Percentiles rank a stretch among this genome's conserved stretches.
Conservation (phyloP, 2,888 invertebrate species). For the Chorisops tibialis region DNA sequence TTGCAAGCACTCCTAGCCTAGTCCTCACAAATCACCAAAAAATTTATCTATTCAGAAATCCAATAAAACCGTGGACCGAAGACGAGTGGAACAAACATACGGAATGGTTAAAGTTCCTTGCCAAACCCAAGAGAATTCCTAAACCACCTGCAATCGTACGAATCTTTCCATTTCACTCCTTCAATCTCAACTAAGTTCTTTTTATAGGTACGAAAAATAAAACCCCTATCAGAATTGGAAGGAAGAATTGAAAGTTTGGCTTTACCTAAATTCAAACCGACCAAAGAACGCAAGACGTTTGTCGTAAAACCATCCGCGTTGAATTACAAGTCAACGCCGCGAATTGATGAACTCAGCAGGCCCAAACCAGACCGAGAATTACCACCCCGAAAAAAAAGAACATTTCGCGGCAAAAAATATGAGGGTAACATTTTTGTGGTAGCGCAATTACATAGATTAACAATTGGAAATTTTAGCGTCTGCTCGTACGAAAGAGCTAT, state of each 20-base stretch:
- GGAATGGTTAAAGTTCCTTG: constrained; percentile 39
- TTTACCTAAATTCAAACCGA: constrained; percentile 39
- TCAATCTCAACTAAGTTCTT: background rate
- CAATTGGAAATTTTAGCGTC: background rate
- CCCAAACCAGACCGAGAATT: constrained; percentile 36
- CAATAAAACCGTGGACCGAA: constrained; percentile 37
- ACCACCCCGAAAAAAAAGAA: constrained; percentile 1
- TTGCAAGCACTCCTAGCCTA: background rate
- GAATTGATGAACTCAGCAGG: constrained; percentile 49
- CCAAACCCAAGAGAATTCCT: constrained; percentile 42
- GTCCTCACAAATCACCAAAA: background rate
- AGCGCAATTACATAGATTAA: too few species aligned
- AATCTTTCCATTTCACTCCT: background rate
- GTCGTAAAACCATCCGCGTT: constrained; percentile 47
- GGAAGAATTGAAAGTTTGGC: constrained; percentile 41
- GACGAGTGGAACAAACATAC: constrained; percentile 40
- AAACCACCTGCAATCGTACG: constrained; percentile 37
- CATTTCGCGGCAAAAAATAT: constrained; percentile 14
- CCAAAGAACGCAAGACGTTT: background rate
- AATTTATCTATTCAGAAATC: constrained; percentile 34
- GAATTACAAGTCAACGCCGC: constrained; percentile 47
- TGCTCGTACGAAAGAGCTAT: constrained; percentile 10
- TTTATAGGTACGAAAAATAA: background rate
- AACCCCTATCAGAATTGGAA: constrained; percentile 3
- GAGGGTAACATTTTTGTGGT: background rate